Evolutionary conservation across 2,888 invertebrate species (phyloP).

Genomic region (Polyommatus icarus): DNA sequence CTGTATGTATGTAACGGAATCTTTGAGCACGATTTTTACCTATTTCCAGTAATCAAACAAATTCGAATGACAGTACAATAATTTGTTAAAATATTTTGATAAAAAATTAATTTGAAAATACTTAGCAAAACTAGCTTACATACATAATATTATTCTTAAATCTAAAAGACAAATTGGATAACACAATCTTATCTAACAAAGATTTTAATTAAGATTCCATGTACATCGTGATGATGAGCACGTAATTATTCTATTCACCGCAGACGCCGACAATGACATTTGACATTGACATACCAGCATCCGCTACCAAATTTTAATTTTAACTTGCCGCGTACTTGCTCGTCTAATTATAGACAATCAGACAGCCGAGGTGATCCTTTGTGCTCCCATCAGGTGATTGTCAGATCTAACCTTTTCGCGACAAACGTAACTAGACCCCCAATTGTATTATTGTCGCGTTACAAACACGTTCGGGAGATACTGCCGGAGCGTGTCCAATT

Average conservation of each 20-base stretch:
- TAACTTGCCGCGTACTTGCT: slow-evolving; percentile 44
- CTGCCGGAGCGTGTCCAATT: slow-evolving; percentile 49
- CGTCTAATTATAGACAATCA: slow-evolving; percentile 73
- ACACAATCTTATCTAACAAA: neutral
- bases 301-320: slow-evolving; percentile 58
- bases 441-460: slow-evolving; percentile 44
- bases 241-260: slow-evolving; percentile 3
- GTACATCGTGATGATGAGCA: slow-evolving; percentile 5
- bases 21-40: too few relatives aligned
- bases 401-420: slow-evolving; percentile 65
- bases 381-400: slow-evolving; percentile 66
- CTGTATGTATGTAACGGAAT: too few relatives aligned
- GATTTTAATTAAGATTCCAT: slow-evolving; percentile 11
- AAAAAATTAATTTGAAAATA: too few relatives aligned
- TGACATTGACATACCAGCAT: slow-evolving; percentile 66
- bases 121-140: too few relatives aligned
- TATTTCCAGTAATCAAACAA: too few relatives aligned
- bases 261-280: slow-evolving; percentile 32
- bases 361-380: slow-evolving; percentile 77
- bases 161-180: neutral
- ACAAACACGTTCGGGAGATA: slow-evolving; percentile 39
- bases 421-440: slow-evolving; percentile 47
- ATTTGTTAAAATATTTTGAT: too few relatives aligned
- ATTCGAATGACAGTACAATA: too few relatives aligned
- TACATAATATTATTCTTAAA: neutral